These are phyloP conservation scores for Ptychadena robeensis DNA, from an alignment of 2,797 vertebrate genomes.

Conservation along the genomic window DNA sequence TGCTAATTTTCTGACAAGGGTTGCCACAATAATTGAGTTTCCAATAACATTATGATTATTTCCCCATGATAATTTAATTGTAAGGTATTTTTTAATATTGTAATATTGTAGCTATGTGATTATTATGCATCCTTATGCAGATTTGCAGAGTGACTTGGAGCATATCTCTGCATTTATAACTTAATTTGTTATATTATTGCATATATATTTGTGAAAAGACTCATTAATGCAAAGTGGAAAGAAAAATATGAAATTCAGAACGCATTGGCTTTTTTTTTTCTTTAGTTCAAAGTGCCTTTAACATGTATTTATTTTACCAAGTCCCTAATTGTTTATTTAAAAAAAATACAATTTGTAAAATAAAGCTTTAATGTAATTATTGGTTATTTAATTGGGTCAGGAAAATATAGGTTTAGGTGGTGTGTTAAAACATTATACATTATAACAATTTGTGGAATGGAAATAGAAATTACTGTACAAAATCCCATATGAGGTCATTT, in stretches of 20 bases:
- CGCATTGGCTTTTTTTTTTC: slow-evolving; percentile 74
- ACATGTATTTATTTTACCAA: slow-evolving; percentile 71
- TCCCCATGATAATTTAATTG: slow-evolving; percentile 99
- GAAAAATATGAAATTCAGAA: slow-evolving; percentile 66
- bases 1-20: slow-evolving; percentile 99
- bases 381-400: neutral
- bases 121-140: slow-evolving; percentile 98
- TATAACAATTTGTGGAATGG: too few species aligned
- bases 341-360: neutral
- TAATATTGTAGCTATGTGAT: slow-evolving; percentile 99
- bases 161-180: slow-evolving; percentile 97
- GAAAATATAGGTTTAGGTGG: too few species aligned
- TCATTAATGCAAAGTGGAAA: slow-evolving; percentile 80
- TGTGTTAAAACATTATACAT: too few species aligned
- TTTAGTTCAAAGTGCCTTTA: slow-evolving; percentile 78
- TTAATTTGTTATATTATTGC: slow-evolving; percentile 98
- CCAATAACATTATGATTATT: slow-evolving; percentile 99
- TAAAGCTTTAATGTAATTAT: neutral
- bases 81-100: slow-evolving; percentile 97
- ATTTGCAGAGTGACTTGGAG: slow-evolving; percentile 91
- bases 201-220: slow-evolving; percentile 88
- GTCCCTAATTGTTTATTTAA: slow-evolving; percentile 37
- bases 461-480: too few species aligned
- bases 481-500: too few species aligned
- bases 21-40: slow-evolving; percentile 99